A percentile compares a stretch with the other conserved stretches of the same genome.
These are phyloP conservation scores for Caenorhabditis inopinata DNA, from an alignment of 1,140 invertebrate genomes.

Conservation along the genomic window DNA sequence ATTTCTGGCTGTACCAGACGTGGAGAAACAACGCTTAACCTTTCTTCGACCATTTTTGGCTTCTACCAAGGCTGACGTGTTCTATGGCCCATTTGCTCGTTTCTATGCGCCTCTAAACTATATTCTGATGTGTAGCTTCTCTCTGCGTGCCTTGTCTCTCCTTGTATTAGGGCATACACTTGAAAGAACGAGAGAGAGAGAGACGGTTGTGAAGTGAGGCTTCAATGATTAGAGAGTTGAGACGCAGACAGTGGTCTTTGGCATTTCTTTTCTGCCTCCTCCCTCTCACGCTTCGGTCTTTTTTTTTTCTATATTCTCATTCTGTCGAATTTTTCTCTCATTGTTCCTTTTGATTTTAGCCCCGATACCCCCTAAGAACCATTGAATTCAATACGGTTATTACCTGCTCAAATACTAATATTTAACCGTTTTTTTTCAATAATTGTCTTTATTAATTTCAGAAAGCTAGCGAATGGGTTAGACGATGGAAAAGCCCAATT, in stretches of 20 bases:
- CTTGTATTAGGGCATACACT: not conserved
- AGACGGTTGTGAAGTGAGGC: no score
- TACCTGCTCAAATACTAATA: no score
- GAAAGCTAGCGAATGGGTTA: not conserved
- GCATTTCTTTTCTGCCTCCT: constrained; percentile 22
- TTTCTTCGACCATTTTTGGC: no score
- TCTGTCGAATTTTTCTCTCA: not conserved
- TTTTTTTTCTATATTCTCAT: not conserved
- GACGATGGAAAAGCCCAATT: constrained; percentile 18
- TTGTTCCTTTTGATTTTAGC: no score
- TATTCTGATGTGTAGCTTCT: no score
- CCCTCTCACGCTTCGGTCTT: not conserved
- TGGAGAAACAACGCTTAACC: no score
- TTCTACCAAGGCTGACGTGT: not conserved
- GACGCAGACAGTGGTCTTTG: constrained; percentile 11
- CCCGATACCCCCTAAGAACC: no score
- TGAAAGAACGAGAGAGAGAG: not conserved
- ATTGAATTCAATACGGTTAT: no score
- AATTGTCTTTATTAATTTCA: not conserved
- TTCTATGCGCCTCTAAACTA: not conserved
- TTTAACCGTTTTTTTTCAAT: not conserved
- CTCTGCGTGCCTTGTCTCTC: not conserved
- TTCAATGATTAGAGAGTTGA: not conserved
- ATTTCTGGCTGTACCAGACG: no score
- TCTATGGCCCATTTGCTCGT: not conserved